These are phyloP conservation scores for Ceyx erithaca DNA, from an alignment of 2,797 vertebrate genomes.

Conservation along the genomic window DNA sequence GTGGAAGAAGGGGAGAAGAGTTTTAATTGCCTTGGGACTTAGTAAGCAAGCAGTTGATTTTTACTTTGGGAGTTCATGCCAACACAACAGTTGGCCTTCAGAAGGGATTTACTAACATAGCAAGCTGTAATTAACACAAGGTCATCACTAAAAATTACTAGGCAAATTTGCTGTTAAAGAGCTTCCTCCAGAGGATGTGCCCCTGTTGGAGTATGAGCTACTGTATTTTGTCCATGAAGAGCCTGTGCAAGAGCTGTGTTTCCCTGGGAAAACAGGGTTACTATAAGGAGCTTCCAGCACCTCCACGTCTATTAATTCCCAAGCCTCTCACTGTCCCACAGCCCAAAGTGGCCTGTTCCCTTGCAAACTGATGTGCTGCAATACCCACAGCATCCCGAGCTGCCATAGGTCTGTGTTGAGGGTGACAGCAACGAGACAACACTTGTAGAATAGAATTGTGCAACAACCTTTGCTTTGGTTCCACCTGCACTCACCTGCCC, in stretches of 20 bases:
- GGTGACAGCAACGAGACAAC: conserved; percentile 8
- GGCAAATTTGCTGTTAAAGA: conserved; percentile 69
- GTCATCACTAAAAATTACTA: conserved; percentile 71
- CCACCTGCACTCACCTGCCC: neutral
- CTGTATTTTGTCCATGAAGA: neutral
- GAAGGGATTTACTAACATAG: conserved; percentile 67
- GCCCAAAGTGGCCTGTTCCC: conserved; percentile 28
- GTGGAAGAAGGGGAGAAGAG: too few species aligned
- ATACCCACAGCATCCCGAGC: neutral
- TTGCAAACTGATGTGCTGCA: neutral
- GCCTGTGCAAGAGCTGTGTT: neutral
- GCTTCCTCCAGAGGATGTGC: conserved; percentile 42
- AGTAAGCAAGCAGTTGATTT: conserved; percentile 63
- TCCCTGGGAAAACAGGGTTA: neutral
- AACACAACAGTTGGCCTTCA: conserved; percentile 75
- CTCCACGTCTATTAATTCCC: neutral
- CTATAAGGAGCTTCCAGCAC: neutral
- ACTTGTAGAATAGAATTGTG: neutral
- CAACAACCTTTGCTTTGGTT: neutral
- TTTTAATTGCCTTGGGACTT: conserved; percentile 54
- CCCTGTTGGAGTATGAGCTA: conserved; percentile 5
- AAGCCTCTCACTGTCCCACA: neutral
- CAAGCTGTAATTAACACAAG: conserved; percentile 74
- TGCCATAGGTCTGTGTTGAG: neutral
- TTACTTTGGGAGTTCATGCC: conserved; percentile 55